These are phyloP conservation scores for Choloepus didactylus DNA, from an alignment of 2,797 vertebrate genomes.

Conservation along the genomic window DNA sequence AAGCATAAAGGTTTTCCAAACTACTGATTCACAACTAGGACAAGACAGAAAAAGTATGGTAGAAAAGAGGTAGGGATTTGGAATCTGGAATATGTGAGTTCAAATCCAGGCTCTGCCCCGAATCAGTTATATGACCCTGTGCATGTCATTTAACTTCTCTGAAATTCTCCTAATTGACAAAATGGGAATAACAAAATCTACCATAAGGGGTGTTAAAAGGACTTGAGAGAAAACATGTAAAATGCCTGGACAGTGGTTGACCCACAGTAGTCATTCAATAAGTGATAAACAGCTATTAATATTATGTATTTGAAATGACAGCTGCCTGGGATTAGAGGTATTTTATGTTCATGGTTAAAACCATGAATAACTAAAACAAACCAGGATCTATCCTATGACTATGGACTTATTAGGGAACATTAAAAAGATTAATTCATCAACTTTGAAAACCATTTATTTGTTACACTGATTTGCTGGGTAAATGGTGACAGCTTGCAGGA, in stretches of 20 bases:
- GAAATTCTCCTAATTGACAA: conserved; percentile 3
- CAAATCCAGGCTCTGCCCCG: background rate
- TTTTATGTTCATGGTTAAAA: conserved; percentile 57
- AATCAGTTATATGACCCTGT: background rate
- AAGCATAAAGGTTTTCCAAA: conserved; percentile 39
- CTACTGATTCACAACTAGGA: conserved; percentile 24
- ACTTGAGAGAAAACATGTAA: conserved; percentile 15
- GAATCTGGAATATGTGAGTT: conserved; percentile 29
- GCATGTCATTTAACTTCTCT: background rate
- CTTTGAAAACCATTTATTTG: background rate
- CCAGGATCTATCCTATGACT: background rate
- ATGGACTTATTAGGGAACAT: background rate
- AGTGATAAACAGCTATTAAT: background rate
- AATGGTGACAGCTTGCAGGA: background rate
- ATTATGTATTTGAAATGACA: conserved; percentile 27
- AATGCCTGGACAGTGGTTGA: conserved; percentile 13
- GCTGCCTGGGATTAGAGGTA: background rate
- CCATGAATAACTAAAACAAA: conserved; percentile 14
- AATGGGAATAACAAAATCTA: background rate
- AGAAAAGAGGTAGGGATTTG: conserved; percentile 2
- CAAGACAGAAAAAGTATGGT: conserved; percentile 22
- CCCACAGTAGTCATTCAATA: background rate
- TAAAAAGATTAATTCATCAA: background rate
- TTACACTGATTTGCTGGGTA: conserved; percentile 32
- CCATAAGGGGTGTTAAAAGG: background rate